phyloP scores from a whole-genome alignment of 1,140 invertebrate genomes.

The Chlorops oryzae region DNA sequence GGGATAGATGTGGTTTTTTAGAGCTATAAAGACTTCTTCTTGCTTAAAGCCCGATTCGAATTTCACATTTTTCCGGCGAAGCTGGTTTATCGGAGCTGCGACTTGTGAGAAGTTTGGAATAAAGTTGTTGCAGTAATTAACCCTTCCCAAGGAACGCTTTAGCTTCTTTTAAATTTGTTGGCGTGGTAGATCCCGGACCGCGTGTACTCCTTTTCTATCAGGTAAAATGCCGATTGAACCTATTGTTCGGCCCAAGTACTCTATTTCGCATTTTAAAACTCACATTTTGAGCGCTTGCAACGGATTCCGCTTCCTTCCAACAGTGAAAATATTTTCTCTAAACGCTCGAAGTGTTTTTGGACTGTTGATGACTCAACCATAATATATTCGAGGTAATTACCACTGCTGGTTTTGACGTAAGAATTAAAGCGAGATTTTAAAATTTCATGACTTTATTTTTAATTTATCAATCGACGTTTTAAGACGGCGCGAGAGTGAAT shows the following conservation, averaged over 20 bases:
- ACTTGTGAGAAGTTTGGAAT: too few relatives aligned
- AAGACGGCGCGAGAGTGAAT: too few relatives aligned
- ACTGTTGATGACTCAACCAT: slow-evolving; percentile 24
- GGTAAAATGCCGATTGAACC: slow-evolving; percentile 24
- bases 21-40: too few relatives aligned
- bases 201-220: slow-evolving; percentile 13
- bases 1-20: too few relatives aligned
- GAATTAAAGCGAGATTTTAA: too few relatives aligned
- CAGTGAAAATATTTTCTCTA: slow-evolving; percentile 28
- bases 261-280: slow-evolving; percentile 22
- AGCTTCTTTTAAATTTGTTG: slow-evolving; percentile 32
- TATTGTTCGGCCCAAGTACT: slow-evolving; percentile 33
- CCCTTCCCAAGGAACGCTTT: too few relatives aligned
- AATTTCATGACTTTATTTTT: too few relatives aligned
- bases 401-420: slow-evolving; percentile 44
- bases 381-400: slow-evolving; percentile 42
- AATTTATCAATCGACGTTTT: too few relatives aligned
- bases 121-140: too few relatives aligned
- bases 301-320: slow-evolving; percentile 14
- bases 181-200: slow-evolving; percentile 18
- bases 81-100: too few relatives aligned
- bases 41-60: too few relatives aligned
- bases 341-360: slow-evolving; percentile 26
- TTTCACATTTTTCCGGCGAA: too few relatives aligned
- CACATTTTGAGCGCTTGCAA: slow-evolving; percentile 18